These are phyloP conservation scores for Ceyx margarethae DNA, from an alignment of 2,113 vertebrate species.

Conservation along the genomic window DNA sequence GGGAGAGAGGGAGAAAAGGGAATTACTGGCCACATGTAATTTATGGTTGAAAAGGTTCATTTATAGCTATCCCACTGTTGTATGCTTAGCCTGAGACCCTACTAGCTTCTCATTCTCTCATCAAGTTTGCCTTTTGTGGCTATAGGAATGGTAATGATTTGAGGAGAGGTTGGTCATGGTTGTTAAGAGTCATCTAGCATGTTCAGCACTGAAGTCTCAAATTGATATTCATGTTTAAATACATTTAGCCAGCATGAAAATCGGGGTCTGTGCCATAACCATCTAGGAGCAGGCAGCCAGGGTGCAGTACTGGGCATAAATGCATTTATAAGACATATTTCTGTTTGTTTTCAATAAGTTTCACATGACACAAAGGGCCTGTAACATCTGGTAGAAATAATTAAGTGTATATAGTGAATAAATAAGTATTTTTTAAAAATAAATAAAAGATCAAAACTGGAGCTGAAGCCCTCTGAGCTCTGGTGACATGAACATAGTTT, in stretches of 20 bases:
- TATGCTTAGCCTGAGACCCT: conserved; percentile 70
- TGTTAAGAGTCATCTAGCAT: conserved; percentile 77
- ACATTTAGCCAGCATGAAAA: conserved; percentile 48
- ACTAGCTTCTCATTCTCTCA: conserved; percentile 66
- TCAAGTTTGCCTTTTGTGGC: conserved; percentile 71
- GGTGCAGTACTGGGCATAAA: neutral
- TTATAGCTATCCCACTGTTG: conserved; percentile 75
- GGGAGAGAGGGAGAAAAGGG: conserved; percentile 57
- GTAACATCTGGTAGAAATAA: neutral
- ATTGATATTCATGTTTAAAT: conserved; percentile 57
- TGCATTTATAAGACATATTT: neutral
- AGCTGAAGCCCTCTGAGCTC: neutral
- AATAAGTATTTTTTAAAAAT: neutral
- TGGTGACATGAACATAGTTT: neutral
- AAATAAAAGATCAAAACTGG: neutral
- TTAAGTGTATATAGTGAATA: neutral
- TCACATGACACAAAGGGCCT: neutral
- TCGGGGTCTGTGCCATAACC: neutral
- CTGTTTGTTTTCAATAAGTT: neutral
- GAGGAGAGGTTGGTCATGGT: conserved; percentile 62
- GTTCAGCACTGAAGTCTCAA: conserved; percentile 53
- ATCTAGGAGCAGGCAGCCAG: neutral
- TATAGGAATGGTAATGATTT: conserved; percentile 64
- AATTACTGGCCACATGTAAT: conserved; percentile 76
- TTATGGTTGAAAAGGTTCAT: conserved; percentile 78